phyloP scores from a whole-genome alignment of 1,140 invertebrate genomes.

The Notospermus geniculatus region DNA sequence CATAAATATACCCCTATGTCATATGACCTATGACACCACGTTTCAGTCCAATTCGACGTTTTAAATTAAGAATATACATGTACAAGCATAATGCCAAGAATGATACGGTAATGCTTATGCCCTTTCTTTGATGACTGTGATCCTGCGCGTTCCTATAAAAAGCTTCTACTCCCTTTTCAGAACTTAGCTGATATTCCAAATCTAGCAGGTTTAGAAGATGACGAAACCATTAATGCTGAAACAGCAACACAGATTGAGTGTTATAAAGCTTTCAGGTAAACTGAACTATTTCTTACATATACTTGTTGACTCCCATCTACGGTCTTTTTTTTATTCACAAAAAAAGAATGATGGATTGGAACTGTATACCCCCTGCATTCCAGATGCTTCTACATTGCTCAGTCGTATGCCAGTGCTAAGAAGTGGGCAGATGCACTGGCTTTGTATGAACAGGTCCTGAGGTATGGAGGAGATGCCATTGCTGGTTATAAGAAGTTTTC shows the following conservation, averaged over 20 bases:
- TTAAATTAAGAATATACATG: too few species aligned
- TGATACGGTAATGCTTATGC: too few species aligned
- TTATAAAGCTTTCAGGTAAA: slow-evolving; percentile 64
- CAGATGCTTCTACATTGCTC: slow-evolving; percentile 87
- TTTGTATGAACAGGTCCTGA: slow-evolving; percentile 71
- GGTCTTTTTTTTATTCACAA: background rate
- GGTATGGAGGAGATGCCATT: slow-evolving; percentile 57
- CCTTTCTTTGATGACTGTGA: too few species aligned
- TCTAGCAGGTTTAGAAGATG: slow-evolving; percentile 73
- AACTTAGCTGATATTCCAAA: slow-evolving; percentile 84
- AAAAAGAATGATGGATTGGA: too few species aligned
- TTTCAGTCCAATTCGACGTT: too few species aligned
- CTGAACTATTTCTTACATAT: too few species aligned
- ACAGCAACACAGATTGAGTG: slow-evolving; percentile 67
- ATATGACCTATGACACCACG: too few species aligned
- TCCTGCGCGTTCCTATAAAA: too few species aligned
- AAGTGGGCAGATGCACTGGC: slow-evolving; percentile 88
- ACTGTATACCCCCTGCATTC: slow-evolving; percentile 55
- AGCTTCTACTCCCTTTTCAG: slow-evolving; percentile 36
- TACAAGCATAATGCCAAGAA: too few species aligned
- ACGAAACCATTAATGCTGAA: slow-evolving; percentile 71
- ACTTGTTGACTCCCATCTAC: background rate
- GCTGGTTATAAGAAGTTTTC: slow-evolving; percentile 30
- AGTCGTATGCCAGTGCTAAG: slow-evolving; percentile 74
- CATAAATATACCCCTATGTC: too few species aligned